Percentiles rank a stretch among this genome's conserved stretches.
Conservation (phyloP, 23 tunicate species). For the Styela plicata region DNA sequence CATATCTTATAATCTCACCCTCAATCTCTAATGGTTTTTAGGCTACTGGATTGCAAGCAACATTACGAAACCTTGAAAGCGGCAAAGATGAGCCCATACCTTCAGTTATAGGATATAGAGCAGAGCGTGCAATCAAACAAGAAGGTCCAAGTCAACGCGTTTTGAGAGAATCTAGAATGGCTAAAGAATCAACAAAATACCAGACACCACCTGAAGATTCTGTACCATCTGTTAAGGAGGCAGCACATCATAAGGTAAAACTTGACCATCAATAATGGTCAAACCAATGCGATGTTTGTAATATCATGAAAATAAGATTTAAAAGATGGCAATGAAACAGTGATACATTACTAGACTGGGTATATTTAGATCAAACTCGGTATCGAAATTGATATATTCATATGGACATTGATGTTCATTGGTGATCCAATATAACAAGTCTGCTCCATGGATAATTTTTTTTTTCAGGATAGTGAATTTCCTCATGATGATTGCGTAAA, state of each 20-base stretch:
- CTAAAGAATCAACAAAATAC: background rate
- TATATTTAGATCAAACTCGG: too few relatives aligned
- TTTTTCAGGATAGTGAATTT: slow-evolving; percentile 57
- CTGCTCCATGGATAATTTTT: too few relatives aligned
- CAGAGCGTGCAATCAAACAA: slow-evolving; percentile 23
- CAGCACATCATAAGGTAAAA: background rate
- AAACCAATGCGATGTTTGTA: too few relatives aligned
- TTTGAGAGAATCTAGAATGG: slow-evolving; percentile 47
- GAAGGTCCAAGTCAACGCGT: slow-evolving; percentile 75
- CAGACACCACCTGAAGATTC: slow-evolving; percentile 1
- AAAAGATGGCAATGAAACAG: too few relatives aligned
- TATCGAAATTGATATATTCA: too few relatives aligned
- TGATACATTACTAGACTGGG: too few relatives aligned
- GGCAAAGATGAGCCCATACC: slow-evolving; percentile 73
- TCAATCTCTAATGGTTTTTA: background rate
- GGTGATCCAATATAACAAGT: too few relatives aligned
- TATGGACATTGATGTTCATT: too few relatives aligned
- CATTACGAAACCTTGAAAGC: slow-evolving; percentile 64
- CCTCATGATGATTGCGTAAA: slow-evolving; percentile 79
- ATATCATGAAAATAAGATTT: too few relatives aligned
- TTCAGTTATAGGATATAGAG: slow-evolving; percentile 67
- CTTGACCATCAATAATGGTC: too few relatives aligned
- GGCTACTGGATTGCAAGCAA: slow-evolving; percentile 88
- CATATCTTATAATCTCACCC: background rate
- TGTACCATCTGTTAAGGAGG: background rate